Conservation (phyloP, 2,797 vertebrate species). For the Danio choprae region DNA sequence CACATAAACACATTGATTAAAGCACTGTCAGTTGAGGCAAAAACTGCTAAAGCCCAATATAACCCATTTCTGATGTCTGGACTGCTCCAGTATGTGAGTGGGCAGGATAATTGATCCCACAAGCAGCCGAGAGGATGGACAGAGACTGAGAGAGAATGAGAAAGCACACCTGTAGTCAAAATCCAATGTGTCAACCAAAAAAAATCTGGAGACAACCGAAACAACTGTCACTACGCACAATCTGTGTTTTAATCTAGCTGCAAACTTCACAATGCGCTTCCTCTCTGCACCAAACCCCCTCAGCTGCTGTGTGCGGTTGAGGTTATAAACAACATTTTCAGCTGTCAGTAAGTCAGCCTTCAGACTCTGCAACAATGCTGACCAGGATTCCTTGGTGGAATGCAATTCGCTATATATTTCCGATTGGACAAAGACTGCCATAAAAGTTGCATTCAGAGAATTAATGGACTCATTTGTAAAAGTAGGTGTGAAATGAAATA, state of each 20-base stretch:
- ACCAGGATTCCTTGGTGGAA: background rate
- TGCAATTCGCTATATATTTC: background rate
- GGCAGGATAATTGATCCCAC: conserved; percentile 44
- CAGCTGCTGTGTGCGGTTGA: background rate
- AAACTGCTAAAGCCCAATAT: conserved; percentile 43
- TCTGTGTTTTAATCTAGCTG: conserved; percentile 21
- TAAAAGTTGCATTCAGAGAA: background rate
- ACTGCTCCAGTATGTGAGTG: conserved; percentile 32
- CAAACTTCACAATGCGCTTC: conserved; percentile 22
- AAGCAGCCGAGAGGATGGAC: conserved; percentile 41
- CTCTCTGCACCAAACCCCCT: conserved; percentile 22
- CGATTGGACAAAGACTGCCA: background rate
- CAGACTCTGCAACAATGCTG: background rate
- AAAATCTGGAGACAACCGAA: background rate
- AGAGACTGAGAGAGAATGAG: conserved; percentile 49
- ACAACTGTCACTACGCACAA: background rate
- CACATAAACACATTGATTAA: conserved; percentile 46
- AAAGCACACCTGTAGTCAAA: conserved; percentile 41
- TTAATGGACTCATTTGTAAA: conserved; percentile 13
- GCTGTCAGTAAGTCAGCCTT: background rate
- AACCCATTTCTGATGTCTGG: conserved; percentile 40
- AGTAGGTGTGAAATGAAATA: conserved; percentile 30
- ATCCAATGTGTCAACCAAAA: conserved; percentile 34
- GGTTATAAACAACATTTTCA: background rate
- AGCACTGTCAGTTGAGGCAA: conserved; percentile 32